These are phyloP conservation scores for Drosophila kohkoa DNA, from an alignment of 1,140 invertebrate species.

Conservation along the genomic window DNA sequence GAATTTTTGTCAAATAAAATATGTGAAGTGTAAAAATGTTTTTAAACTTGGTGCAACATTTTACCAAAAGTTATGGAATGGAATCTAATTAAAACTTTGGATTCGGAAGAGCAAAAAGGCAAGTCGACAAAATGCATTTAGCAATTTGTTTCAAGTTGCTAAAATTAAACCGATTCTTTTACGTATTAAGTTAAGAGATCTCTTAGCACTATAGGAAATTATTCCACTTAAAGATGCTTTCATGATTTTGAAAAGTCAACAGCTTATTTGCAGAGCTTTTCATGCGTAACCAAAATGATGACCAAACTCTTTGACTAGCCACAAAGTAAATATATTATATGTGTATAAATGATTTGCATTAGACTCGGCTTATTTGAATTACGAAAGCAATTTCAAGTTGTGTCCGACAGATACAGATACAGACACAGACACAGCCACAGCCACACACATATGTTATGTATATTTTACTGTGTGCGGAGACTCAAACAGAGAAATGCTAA, in stretches of 20 bases:
- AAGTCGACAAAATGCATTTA: too few species aligned
- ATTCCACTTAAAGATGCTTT: background rate
- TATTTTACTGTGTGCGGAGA: background rate
- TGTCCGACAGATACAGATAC: background rate
- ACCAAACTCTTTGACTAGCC: constrained; percentile 2
- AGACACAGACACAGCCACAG: background rate
- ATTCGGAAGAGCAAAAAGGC: background rate
- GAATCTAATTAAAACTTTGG: background rate
- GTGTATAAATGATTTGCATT: background rate
- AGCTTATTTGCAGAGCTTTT: background rate
- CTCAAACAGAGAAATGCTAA: constrained; percentile 21
- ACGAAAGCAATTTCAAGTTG: constrained; percentile 7
- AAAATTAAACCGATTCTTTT: too few species aligned
- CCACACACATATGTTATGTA: background rate
- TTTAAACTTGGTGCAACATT: background rate
- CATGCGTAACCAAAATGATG: background rate
- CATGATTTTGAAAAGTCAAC: background rate
- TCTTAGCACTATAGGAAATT: background rate
- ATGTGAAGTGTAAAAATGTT: background rate
- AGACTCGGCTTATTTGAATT: constrained; percentile 2
- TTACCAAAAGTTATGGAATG: background rate
- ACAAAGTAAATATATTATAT: constrained; percentile 2
- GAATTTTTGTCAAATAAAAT: too few species aligned
- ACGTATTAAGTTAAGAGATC: too few species aligned
- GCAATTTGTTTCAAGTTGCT: too few species aligned